These are phyloP conservation scores for Polyploca ridens DNA, from an alignment of 2,888 invertebrate species.

Conservation along the genomic window DNA sequence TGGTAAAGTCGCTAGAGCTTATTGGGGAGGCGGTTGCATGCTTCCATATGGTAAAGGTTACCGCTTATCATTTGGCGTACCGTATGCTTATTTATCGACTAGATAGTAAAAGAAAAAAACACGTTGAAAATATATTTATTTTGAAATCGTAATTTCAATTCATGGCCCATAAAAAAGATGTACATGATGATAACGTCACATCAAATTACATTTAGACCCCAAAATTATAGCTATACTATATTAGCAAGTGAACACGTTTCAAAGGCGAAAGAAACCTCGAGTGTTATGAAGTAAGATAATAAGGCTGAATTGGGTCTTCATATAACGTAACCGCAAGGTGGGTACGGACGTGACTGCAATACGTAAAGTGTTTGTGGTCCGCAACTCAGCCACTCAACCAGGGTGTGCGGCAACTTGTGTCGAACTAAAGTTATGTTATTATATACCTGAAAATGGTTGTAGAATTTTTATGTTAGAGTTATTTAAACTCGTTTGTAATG, in stretches of 20 bases:
- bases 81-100: too few relatives aligned
- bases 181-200: slow-evolving; percentile 1
- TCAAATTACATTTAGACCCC: slow-evolving; percentile 20
- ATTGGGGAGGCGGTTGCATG: too few relatives aligned
- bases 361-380: slow-evolving; percentile 11
- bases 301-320: slow-evolving; percentile 47
- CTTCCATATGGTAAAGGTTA: too few relatives aligned
- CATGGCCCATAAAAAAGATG: neutral
- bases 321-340: slow-evolving; percentile 46
- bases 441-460: slow-evolving; percentile 7
- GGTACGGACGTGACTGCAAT: slow-evolving; percentile 42
- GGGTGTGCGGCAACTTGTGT: slow-evolving; percentile 7
- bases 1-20: too few relatives aligned
- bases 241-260: slow-evolving; percentile 32
- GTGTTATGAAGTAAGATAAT: slow-evolving; percentile 59
- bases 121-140: too few relatives aligned
- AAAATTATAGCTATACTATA: slow-evolving; percentile 19
- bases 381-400: neutral
- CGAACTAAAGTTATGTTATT: slow-evolving; percentile 2
- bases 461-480: neutral
- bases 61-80: too few relatives aligned
- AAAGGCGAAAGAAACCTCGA: slow-evolving; percentile 37
- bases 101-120: too few relatives aligned
- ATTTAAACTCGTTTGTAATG: neutral
- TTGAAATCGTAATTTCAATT: too few relatives aligned